phyloP scores from a whole-genome alignment of 2,113 vertebrate species.

The Sigmodon hispidus region DNA sequence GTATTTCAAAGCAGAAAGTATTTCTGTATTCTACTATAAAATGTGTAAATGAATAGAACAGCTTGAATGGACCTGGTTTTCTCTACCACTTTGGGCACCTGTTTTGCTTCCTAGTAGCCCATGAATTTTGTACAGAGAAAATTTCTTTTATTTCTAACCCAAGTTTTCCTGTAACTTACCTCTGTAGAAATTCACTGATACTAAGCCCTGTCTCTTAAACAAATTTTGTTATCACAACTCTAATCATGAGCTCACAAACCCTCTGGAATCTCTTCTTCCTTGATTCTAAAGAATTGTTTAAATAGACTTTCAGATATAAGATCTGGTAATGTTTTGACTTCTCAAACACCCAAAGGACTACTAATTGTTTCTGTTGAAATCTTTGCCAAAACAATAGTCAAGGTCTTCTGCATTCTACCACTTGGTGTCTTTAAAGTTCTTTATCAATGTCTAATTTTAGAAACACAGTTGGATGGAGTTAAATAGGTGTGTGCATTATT shows the following conservation, averaged over 20 bases:
- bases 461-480: not conserved
- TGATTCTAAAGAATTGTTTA: slow-evolving; percentile 20
- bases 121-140: not conserved
- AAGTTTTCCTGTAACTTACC: not conserved
- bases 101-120: not conserved
- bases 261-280: not conserved
- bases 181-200: not conserved
- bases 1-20: not conserved
- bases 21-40: not conserved
- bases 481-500: not conserved
- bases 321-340: not conserved
- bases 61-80: not conserved
- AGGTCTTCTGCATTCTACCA: not conserved
- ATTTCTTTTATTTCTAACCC: not conserved
- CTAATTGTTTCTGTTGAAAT: slow-evolving; percentile 47
- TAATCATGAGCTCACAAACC: not conserved
- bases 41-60: not conserved
- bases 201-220: not conserved
- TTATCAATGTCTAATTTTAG: not conserved
- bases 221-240: not conserved
- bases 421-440: not conserved
- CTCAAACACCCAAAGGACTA: not conserved
- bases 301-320: not conserved
- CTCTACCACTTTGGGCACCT: not conserved
- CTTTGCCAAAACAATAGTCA: not conserved